phyloP scores from a whole-genome alignment of 2,888 invertebrate species.

The Leucophenga montana region DNA sequence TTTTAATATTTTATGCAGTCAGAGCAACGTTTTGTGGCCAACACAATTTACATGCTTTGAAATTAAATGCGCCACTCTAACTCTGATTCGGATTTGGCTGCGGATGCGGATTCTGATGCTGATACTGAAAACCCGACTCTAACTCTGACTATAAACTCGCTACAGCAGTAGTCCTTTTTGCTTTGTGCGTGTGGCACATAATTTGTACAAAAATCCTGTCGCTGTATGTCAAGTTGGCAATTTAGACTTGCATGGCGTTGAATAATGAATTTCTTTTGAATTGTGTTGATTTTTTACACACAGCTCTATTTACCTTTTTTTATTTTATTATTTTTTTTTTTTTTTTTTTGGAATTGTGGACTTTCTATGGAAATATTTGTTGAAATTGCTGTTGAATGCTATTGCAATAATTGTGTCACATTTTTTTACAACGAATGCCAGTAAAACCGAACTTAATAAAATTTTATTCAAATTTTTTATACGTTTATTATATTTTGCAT shows the following conservation, averaged over 20 bases:
- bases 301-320: background rate
- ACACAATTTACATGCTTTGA: slow-evolving; percentile 17
- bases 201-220: slow-evolving; percentile 20
- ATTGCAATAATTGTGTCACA: slow-evolving; percentile 21
- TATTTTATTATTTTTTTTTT: background rate
- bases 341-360: background rate
- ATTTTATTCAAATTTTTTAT: slow-evolving; percentile 3
- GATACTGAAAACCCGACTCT: too few relatives aligned
- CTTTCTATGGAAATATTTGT: slow-evolving; percentile 3
- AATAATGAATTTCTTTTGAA: slow-evolving; percentile 24
- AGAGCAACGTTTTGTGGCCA: slow-evolving; percentile 56
- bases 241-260: slow-evolving; percentile 46
- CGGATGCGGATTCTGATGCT: too few relatives aligned
- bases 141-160: background rate
- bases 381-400: slow-evolving; percentile 20
- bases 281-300: background rate
- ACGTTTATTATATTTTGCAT: background rate
- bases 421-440: background rate
- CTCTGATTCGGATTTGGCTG: background rate
- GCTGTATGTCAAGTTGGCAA: slow-evolving; percentile 57
- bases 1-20: slow-evolving; percentile 63
- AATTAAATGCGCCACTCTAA: slow-evolving; percentile 14
- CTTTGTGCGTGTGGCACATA: slow-evolving; percentile 12
- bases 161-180: background rate
- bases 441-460: slow-evolving; percentile 4